Evolutionary conservation across 2,888 invertebrate species (phyloP).

Genomic region (Cephus pulcher): DNA sequence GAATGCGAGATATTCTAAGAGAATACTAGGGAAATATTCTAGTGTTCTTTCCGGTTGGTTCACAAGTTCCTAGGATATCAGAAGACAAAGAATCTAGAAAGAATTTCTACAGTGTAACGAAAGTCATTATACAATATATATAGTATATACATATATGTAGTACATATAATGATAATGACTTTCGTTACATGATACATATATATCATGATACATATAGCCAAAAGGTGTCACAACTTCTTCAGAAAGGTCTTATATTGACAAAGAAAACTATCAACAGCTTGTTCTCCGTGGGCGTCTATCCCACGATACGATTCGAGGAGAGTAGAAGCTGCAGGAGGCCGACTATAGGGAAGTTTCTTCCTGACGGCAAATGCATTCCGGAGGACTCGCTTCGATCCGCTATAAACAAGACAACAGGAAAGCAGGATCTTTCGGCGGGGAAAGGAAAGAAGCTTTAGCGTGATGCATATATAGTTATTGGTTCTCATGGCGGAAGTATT

Average conservation of each 20-base stretch:
- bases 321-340: constrained; percentile 10
- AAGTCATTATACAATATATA: not conserved
- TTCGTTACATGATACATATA: too few relatives aligned
- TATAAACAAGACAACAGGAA: constrained; percentile 37
- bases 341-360: constrained; percentile 28
- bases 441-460: not conserved
- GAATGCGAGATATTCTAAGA: not conserved
- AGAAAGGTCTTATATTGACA: not conserved
- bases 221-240: not conserved
- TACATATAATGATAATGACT: too few relatives aligned
- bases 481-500: constrained; percentile 2
- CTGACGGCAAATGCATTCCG: constrained; percentile 26
- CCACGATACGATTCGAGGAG: not conserved
- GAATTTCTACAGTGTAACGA: not conserved
- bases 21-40: not conserved
- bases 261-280: not conserved
- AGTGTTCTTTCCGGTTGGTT: not conserved
- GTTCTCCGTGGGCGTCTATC: not conserved
- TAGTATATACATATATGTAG: too few relatives aligned
- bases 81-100: not conserved
- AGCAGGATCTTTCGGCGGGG: constrained; percentile 29
- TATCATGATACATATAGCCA: not conserved
- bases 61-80: not conserved
- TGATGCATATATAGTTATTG: constrained; percentile 4
- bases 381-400: constrained; percentile 25